Percentiles rank a stretch among this genome's conserved stretches.
These are phyloP conservation scores for Myocastor coypus DNA, from an alignment of 2,113 vertebrate species.

Conservation along the genomic window DNA sequence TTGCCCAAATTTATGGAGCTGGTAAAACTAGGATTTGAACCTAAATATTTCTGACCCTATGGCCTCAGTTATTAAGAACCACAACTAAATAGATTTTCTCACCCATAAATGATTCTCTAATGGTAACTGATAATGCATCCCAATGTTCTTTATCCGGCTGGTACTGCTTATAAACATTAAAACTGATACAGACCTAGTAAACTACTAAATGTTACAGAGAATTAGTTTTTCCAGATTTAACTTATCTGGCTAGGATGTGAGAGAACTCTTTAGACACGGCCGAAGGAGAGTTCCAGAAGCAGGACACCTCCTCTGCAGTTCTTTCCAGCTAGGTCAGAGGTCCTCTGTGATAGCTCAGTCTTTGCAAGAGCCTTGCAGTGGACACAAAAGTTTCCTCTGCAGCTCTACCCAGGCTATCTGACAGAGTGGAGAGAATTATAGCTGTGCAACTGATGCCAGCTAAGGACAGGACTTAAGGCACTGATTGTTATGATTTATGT, in stretches of 20 bases:
- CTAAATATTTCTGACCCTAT: neutral
- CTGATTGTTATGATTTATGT: no score
- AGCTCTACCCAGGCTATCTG: neutral
- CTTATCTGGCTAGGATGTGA: conserved; percentile 49
- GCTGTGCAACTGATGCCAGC: neutral
- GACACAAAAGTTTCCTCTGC: neutral
- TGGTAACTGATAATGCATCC: neutral
- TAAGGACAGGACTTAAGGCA: neutral
- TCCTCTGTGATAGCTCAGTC: conserved; percentile 56
- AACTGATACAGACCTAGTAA: neutral
- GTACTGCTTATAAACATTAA: neutral
- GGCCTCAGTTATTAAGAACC: conserved; percentile 30
- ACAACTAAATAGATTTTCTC: conserved; percentile 21
- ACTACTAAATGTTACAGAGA: neutral
- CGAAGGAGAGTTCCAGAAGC: conserved; percentile 71
- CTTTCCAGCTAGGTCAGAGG: conserved; percentile 73
- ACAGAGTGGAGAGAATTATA: neutral
- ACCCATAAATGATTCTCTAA: neutral
- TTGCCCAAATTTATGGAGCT: neutral
- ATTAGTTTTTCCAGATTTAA: conserved; percentile 41
- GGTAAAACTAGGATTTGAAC: conserved; percentile 10
- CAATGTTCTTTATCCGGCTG: neutral
- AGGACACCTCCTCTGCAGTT: conserved; percentile 52
- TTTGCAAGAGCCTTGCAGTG: neutral
- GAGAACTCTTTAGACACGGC: conserved; percentile 44